phyloP scores from a whole-genome alignment of 2,113 vertebrate genomes.

The Cyrtonyx montezumae region DNA sequence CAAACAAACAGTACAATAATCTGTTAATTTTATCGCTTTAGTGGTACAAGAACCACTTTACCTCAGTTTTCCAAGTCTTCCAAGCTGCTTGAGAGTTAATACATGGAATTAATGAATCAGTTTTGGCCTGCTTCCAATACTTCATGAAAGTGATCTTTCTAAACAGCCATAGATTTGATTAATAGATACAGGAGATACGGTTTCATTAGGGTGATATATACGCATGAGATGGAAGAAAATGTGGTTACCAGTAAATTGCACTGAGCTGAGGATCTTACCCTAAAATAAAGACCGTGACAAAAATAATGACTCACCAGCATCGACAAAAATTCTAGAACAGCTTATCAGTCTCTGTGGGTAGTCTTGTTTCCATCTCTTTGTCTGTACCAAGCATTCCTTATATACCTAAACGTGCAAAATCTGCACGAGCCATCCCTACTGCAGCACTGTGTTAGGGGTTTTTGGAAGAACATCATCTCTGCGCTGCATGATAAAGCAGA shows the following conservation, averaged over 20 bases:
- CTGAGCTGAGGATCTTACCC: background rate
- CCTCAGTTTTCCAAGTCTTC: background rate
- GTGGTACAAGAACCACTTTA: background rate
- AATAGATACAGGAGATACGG: background rate
- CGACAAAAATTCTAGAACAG: background rate
- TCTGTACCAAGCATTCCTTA: background rate
- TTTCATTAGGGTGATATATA: background rate
- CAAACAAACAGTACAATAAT: conserved; percentile 43
- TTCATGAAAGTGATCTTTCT: background rate
- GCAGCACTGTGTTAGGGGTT: background rate
- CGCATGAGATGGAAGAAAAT: background rate
- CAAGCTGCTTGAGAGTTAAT: background rate
- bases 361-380: background rate
- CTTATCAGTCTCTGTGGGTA: background rate
- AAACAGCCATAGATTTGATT: background rate
- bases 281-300: background rate
- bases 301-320: background rate
- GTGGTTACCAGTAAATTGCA: background rate
- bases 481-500: background rate
- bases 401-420: background rate
- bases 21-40: conserved; percentile 44
- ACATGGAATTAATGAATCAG: background rate
- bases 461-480: background rate
- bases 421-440: background rate
- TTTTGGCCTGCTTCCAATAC: background rate